Percentiles rank a stretch among this genome's conserved stretches.
These are phyloP conservation scores for Drosophila meridiana DNA, from an alignment of 2,888 invertebrate genomes.

Conservation along the genomic window DNA sequence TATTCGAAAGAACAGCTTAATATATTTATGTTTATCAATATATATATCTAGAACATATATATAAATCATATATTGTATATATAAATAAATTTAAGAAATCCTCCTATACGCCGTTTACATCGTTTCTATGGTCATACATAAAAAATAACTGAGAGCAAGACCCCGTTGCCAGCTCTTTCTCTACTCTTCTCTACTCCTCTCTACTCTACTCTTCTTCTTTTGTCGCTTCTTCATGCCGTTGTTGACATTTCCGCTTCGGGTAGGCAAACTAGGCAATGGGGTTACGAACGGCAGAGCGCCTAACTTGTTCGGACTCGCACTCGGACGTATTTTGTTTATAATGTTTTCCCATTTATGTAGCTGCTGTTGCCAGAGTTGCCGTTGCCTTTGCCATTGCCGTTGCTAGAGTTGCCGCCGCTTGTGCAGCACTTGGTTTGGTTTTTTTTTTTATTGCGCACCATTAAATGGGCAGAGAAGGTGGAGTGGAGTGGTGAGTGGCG, in stretches of 20 bases:
- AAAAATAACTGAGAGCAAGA: slow-evolving; percentile 40
- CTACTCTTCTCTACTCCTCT: background rate
- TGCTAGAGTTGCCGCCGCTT: slow-evolving; percentile 28
- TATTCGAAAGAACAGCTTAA: background rate
- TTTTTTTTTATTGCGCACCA: slow-evolving; percentile 70
- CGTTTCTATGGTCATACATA: background rate
- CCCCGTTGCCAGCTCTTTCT: slow-evolving; percentile 1
- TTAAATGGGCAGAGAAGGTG: slow-evolving; percentile 44
- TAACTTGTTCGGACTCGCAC: slow-evolving; percentile 31
- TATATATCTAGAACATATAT: too few species aligned
- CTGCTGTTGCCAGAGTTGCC: slow-evolving; percentile 35
- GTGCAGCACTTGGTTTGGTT: slow-evolving; percentile 39
- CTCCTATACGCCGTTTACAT: background rate
- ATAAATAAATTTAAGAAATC: background rate
- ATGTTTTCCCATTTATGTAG: slow-evolving; percentile 68
- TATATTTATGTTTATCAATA: too few species aligned
- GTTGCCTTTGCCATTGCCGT: slow-evolving; percentile 5
- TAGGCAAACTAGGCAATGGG: slow-evolving; percentile 72
- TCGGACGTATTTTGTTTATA: slow-evolving; percentile 67
- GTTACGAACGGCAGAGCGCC: slow-evolving; percentile 41
- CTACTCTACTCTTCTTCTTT: background rate
- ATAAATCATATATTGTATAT: background rate
- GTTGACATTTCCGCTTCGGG: slow-evolving; percentile 64
- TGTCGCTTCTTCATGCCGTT: slow-evolving; percentile 21
- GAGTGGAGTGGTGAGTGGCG: slow-evolving; percentile 15